A percentile compares a stretch with the other conserved stretches of the same genome.
phyloP scores from a whole-genome alignment of 1,140 invertebrate species.

The Vanessa tameamea region DNA sequence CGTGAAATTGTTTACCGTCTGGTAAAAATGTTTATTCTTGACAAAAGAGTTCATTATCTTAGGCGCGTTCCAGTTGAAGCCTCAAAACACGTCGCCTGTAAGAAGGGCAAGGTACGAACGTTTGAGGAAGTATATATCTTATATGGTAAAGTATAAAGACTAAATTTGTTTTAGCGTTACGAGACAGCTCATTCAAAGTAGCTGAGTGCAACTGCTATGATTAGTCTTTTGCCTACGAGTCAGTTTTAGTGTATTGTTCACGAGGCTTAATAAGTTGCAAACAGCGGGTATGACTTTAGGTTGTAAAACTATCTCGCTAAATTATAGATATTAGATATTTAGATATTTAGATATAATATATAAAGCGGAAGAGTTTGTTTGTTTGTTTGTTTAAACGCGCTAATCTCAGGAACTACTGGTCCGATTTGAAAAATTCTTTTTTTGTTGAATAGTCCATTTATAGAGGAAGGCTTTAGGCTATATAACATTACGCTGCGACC shows the following conservation, averaged over 20 bases:
- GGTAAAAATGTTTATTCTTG: constrained; percentile 17
- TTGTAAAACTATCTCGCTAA: too few species aligned
- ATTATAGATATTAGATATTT: too few species aligned
- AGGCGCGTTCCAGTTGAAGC: constrained; percentile 11
- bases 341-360: too few species aligned
- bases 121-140: not conserved
- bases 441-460: too few species aligned
- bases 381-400: too few species aligned
- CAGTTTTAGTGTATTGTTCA: not conserved
- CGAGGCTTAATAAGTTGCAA: not conserved
- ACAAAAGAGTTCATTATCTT: constrained; percentile 23
- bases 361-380: too few species aligned
- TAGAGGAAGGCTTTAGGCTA: too few species aligned
- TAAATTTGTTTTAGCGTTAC: not conserved
- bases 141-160: not conserved
- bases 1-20: not conserved
- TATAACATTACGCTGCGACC: too few species aligned
- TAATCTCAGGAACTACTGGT: too few species aligned
- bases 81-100: constrained; percentile 11
- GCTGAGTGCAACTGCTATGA: constrained; percentile 3
- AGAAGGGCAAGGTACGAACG: not conserved
- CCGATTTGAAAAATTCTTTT: too few species aligned
- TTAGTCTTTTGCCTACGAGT: constrained; percentile 9
- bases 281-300: too few species aligned
- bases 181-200: constrained; percentile 1